A percentile compares a stretch with the other conserved stretches of the same genome.
These are phyloP conservation scores for Dissostichus mawsoni DNA, from an alignment of 2,113 vertebrate genomes.

Conservation along the genomic window DNA sequence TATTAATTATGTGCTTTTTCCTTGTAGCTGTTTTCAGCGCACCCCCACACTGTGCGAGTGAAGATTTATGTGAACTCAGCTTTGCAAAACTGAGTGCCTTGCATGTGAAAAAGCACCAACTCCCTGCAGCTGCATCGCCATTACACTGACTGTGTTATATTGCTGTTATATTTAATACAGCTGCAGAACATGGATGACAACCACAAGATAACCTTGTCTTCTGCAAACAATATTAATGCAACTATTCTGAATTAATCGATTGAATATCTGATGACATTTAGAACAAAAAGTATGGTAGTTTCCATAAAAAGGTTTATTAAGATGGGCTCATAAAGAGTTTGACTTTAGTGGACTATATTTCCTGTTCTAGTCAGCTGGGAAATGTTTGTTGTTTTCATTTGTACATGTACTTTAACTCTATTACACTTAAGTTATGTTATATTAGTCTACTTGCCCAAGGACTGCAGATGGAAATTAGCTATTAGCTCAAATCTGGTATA, in stretches of 20 bases:
- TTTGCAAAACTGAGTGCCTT: background rate
- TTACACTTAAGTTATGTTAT: background rate
- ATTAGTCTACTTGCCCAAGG: too few species aligned
- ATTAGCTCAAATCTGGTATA: too few species aligned
- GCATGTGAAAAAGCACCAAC: constrained; percentile 8
- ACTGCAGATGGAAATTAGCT: too few species aligned
- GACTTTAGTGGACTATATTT: background rate
- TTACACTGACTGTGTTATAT: background rate
- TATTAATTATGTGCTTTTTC: constrained; percentile 34
- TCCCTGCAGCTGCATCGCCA: constrained; percentile 9
- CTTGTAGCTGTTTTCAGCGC: constrained; percentile 27
- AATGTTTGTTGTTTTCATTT: background rate
- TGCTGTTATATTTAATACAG: constrained; percentile 10
- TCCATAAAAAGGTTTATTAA: background rate
- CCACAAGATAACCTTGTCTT: background rate
- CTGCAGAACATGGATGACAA: background rate
- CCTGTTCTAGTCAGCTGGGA: background rate
- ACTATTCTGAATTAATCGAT: background rate
- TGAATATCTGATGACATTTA: background rate
- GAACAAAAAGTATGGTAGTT: background rate
- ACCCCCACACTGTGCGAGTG: background rate
- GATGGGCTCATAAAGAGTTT: background rate
- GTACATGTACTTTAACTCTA: background rate
- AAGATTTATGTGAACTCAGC: constrained; percentile 27
- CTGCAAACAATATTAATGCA: background rate